Base-by-base conservation (phyloP, 2,113 vertebrate genomes). In the Seriola rivoliana region DNA sequence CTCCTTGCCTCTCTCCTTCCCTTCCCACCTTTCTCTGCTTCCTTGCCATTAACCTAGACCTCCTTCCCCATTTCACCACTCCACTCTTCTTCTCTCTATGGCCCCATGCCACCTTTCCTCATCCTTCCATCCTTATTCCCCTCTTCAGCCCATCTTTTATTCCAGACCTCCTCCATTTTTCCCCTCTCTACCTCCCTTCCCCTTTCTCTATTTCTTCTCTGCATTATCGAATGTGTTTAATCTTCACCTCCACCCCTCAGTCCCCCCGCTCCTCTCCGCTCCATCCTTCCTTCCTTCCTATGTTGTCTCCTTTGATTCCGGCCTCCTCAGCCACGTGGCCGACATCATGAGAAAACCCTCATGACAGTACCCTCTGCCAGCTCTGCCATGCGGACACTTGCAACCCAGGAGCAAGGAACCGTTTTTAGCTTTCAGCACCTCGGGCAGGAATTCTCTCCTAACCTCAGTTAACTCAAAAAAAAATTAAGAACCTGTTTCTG, bases 291-390 rank as follows among this genome's bases (percentile, higher is more conserved):
- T 44, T 25, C 16, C 10, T 34, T 70, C 44, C 59, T 40, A n/a
- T 38, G 50, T 76, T 80, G 78, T 59, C 23, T 73, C 23, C 69
- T 70, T 72, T 12, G 25, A 68, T 81, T 60, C 52, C 4, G 44
- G 48, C 55, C 44, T 60, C 42, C 6, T 70, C 69, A 75, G 50
- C 78, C 90, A 81, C 79, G 29, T 88, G 86, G 82, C 32, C 70
- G 5, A 52, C 55, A 85, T 76, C 88, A 90, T 84, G 70, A 87
- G 74, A 75, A 85, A 81, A 46, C 68, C 71, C 82, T 90, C 85
- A 89, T 90, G 89, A 90, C 81, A 76, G 72, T n/a, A 32, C 17
- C 23, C 46, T 67, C n/a, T 88, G 84, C 83, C 88, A 88, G 80
- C 80, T 81, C 78, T 85, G 65, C 82, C 82, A 85, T 80, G 73